Evolutionary conservation across 2,888 invertebrate genomes (phyloP).

Genomic region (Mayetiola destructor): DNA sequence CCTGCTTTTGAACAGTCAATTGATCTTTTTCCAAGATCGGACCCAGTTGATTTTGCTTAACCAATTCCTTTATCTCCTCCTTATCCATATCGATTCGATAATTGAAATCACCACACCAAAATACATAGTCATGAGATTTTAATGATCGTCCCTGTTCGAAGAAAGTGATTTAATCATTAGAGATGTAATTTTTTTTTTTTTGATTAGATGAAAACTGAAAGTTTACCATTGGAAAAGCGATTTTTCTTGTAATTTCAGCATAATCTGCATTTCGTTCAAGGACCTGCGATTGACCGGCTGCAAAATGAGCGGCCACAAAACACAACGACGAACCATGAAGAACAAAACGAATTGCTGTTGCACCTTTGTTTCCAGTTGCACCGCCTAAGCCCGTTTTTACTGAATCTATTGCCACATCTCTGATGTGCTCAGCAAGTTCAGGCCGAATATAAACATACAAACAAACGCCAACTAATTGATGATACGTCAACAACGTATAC

Average conservation of each 20-base stretch:
- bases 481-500: conserved; percentile 82
- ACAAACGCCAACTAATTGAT: conserved; percentile 95
- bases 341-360: conserved; percentile 81
- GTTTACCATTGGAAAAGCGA: conserved; percentile 64
- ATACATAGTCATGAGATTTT: conserved; percentile 93
- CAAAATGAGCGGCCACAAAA: conserved; percentile 98
- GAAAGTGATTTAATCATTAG: conserved; percentile 23
- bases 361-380: conserved; percentile 94
- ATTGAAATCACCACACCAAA: conserved; percentile 99
- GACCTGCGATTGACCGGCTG: conserved; percentile 95
- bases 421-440: conserved; percentile 71
- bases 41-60: conserved; percentile 58
- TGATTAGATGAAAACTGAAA: neutral
- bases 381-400: conserved; percentile 98
- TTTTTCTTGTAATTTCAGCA: conserved; percentile 83
- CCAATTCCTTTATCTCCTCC: conserved; percentile 77
- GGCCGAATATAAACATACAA: conserved; percentile 87
- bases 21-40: conserved; percentile 78
- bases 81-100: conserved; percentile 93
- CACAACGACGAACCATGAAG: conserved; percentile 87
- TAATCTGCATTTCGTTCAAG: conserved; percentile 92
- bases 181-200: conserved; percentile 21
- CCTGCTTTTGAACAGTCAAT: conserved; percentile 60
- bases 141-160: conserved; percentile 70
- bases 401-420: conserved; percentile 86